A percentile compares a stretch with the other conserved stretches of the same genome.
Conservation (phyloP, 2,113 vertebrate species). For the Chauna torquata region DNA sequence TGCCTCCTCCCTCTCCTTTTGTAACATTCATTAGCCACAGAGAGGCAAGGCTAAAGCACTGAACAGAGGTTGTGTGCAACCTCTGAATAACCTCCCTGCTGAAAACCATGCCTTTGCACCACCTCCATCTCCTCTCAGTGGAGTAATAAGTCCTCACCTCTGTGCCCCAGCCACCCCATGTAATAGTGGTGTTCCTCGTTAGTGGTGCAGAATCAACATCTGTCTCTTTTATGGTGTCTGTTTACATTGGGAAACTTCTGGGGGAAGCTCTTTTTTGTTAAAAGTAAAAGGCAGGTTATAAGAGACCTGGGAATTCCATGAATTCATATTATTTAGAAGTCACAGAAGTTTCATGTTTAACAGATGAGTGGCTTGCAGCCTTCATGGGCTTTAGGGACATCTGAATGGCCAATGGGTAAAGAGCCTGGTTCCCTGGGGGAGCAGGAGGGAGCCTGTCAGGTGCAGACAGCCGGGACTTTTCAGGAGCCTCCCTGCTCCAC, state of each 20-base stretch:
- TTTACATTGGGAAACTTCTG: slow-evolving; percentile 4
- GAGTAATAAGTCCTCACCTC: background rate
- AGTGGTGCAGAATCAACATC: background rate
- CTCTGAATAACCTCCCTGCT: background rate
- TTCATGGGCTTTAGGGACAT: background rate
- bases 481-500: background rate
- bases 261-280: slow-evolving; percentile 37
- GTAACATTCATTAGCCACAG: background rate
- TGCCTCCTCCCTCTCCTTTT: slow-evolving; percentile 5
- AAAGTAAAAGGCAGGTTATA: slow-evolving; percentile 31
- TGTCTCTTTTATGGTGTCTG: background rate
- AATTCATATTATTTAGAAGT: background rate
- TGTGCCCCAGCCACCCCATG: fast-evolving
- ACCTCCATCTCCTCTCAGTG: fast-evolving
- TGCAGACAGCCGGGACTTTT: fast-evolving
- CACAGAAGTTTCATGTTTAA: background rate
- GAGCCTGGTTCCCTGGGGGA: fast-evolving
- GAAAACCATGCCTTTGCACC: background rate
- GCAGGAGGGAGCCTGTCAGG: background rate
- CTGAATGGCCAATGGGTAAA: fast-evolving
- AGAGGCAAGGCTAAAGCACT: background rate
- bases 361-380: background rate
- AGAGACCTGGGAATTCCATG: slow-evolving; percentile 36
- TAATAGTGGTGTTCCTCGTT: background rate
- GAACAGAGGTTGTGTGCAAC: background rate